Base-by-base conservation (phyloP, 2,888 invertebrate species). In the Drosophila niveifrons region DNA sequence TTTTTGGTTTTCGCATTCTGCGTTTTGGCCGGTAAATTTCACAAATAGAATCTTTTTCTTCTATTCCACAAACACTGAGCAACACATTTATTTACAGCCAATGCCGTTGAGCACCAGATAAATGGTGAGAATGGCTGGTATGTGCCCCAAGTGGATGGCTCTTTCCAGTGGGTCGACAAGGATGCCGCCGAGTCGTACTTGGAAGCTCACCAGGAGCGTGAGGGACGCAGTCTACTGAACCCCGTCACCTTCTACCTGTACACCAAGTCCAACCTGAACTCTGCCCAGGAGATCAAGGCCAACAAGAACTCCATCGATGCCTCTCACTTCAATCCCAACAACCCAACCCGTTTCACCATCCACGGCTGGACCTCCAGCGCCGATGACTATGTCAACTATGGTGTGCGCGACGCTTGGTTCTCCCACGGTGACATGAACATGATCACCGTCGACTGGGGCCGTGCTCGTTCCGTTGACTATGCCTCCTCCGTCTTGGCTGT, bases 361-460 rank as follows among this genome's bases (percentile, higher is more conserved):
- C 94, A 94, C 75, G 94, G 94, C 10, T 94, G 94, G 94, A 92
- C 93, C 53, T 94, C 94, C 87, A 93, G 93, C 58, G 72, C 78
- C 47, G 67, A 72, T 3, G 74, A 80, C 7, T 73, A 61, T 3
- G 75, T 90, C 74, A 90, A 90, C 71, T 78, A 75, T 29, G 78
- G 80, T 0, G 86, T 92, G 7, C 89, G 88, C 10, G 64, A 85
- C 34, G 94, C 94, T 0, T 94, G 94, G 82, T 91, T 95, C 28
- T 92, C 93, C 66, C 92, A 93, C 2, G 94, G 94, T 36, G 93
- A 94, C 67, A 90, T 94, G 71, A 95, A 95, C 78, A 93, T 95
- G 66, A 93, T 95, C 58, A 93, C 94, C 2, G 94, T 95, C 10
- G 94, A 95, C 82, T 95, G 94, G 94, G 92, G 91, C 2, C 94